Base-by-base conservation (phyloP, 2,113 vertebrate genomes). In the Solenodon paradoxus region DNA sequence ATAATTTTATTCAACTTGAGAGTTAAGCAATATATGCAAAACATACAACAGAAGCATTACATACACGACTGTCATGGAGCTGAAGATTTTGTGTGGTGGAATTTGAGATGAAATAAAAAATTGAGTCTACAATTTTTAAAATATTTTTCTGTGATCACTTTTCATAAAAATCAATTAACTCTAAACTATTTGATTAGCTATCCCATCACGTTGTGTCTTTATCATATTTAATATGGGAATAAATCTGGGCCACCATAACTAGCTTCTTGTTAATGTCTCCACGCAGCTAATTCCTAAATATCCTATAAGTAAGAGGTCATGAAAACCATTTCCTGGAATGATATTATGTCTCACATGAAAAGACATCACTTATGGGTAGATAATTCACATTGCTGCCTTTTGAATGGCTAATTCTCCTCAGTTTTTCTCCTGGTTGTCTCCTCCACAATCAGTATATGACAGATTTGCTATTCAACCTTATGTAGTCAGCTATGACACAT, bases 261-360 rank as follows among this genome's bases (percentile, higher is more conserved):
- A 55, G 83, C 75, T 87, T 84, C 17, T 49, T 77, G 28, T 85
- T 66, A 94, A 85, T 94, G 71, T 15, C 53, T 94, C 88, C 81
- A 80, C 63, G 61, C 42, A 72, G 47, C 61, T 72, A 86, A 94
- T 85, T 78, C 30, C 63, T 74, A 42, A 45, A 74, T 92, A 89
- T 51, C 55, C 71, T 75, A 74, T 7, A 88, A 75, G 28, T 61
- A 84, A 83, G 86, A 93, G 81, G 61, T 92, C 38, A 51, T 77
- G 30, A 88, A 92, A 94, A 93, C 55, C 53, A 83, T 87, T 95
- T 96, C 96, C 68, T 87, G 51, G 51, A 57, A 83, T 92, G 63
- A 93, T 68, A 82, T 78, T 82, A 94, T 89, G 92, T 82, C 42
- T 95, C 66, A 91, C 42, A 68, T 63, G 66, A 55, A 81, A 94